Evolutionary conservation across 2,113 vertebrate species (phyloP), one percentile per base, ranked within the genome.

Genomic region (Stigmatopora nigra): DNA sequence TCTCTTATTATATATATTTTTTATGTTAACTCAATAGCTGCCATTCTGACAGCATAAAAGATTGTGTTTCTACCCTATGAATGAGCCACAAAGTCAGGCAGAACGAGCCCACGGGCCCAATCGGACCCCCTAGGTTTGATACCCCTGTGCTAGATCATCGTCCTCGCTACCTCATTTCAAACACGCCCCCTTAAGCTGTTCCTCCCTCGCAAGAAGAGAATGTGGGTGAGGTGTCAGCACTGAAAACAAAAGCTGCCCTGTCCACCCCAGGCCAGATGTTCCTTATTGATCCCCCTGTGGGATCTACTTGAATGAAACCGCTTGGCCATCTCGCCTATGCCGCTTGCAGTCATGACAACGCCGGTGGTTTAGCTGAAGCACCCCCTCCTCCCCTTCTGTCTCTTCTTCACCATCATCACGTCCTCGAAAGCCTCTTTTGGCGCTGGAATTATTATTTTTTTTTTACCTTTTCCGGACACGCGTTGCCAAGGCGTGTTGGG

Each of bases 181-280:
- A 72, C 59, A 61, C 48, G 12, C 75, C 78, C 62, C 48, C 22
- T 61, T 51, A 52, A 51, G 67, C 47, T 38, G 59, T 63, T 69
- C 63, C 69, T 58, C 64, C 60, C 41, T 68, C 67, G 63, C 63
- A 80, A 71, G 61, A 68, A 84, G 67, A 76, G 41, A 22, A 87
- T 87, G 71, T 83, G 78, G 77, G 78, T 71, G 47, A 86, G 84
- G 84, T 88, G 80, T 78, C 79, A 84, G 69, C 84, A 56, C 57
- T 80, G 76, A 70, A 84, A 89, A 87, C 63, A 72, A 86, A 81
- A 88, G 77, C 79, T 72, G 76, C 84, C 78, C 83, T 83, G 83
- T 88, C 87, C 81, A 68, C 81, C 86, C 78, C 79, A 57, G 68
- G 67, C 88, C 85, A 89, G 86, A 87, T 90, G 85, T 86, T 90